Evolutionary conservation across 2,888 invertebrate species (phyloP).

Genomic region (Leuctra nigra): DNA sequence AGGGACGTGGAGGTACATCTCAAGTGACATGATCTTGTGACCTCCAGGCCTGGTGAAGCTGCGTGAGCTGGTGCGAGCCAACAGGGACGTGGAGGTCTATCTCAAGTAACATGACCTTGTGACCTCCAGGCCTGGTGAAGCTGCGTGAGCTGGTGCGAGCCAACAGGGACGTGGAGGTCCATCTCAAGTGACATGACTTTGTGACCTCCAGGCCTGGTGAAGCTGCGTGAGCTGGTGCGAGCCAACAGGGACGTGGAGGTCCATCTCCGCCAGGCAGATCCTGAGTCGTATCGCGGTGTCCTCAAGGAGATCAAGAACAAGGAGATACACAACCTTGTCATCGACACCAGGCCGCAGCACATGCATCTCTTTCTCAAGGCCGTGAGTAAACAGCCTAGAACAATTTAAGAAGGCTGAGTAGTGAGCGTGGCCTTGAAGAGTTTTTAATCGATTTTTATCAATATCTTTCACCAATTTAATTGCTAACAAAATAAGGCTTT

Average conservation of each 20-base stretch:
- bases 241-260: conserved; percentile 57
- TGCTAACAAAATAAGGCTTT: too few species aligned
- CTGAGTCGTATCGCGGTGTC: conserved; percentile 57
- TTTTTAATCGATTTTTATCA: too few species aligned
- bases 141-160: conserved; percentile 64
- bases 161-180: conserved; percentile 55
- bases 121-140: conserved; percentile 60
- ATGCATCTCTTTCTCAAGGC: conserved; percentile 67
- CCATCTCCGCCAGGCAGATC: conserved; percentile 59
- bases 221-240: conserved; percentile 62
- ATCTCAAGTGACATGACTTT: too few species aligned
- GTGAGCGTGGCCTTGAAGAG: too few species aligned
- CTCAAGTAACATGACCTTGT: too few species aligned
- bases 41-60: conserved; percentile 65
- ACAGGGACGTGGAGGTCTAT: conserved; percentile 58
- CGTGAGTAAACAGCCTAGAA: conserved; percentile 45
- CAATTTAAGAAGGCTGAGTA: too few species aligned
- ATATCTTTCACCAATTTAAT: too few species aligned
- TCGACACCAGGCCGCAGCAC: conserved; percentile 65
- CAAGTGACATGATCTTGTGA: too few species aligned
- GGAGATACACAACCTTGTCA: conserved; percentile 68
- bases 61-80: conserved; percentile 61
- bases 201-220: conserved; percentile 60
- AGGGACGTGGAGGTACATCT: conserved; percentile 60
- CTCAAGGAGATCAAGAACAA: conserved; percentile 67